Base-by-base conservation (phyloP, 2,888 invertebrate species). In the Thymelicus acteon region DNA sequence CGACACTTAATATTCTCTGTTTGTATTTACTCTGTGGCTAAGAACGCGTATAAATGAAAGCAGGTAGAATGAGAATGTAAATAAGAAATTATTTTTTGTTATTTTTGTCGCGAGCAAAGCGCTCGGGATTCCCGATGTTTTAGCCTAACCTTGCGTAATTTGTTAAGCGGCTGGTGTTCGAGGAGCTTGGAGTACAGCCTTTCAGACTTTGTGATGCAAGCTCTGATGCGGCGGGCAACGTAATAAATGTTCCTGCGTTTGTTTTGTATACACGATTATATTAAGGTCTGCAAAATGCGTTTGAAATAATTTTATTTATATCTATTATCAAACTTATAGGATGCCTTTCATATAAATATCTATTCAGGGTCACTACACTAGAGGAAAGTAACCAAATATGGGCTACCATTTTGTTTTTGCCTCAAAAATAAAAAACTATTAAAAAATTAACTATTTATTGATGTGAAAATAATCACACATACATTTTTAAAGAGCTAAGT, bases 1-100 rank as follows among this genome's bases (percentile, higher is more conserved):
- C 10, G 15, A 54, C 54, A 24, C 24, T 44, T 44, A 5, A 12
- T 24, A 54, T 7, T 24, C 68, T 69, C 68, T 69, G 39, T n/a
- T 13, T 48, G 57, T n/a, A 24, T 47, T 63, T 63, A 49, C 57
- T 69, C 69, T 69, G 63, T 63, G 62, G 37, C 63, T 57, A 68
- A 68, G 63, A 48, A 58, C 63, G 63, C 63, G 63, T 58, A 40
- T 47, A 68, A 68, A 69, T 63, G 48, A 58, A 69, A 69, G 69
- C 69, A 63, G 58, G 57, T 63, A 69, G 69, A 69, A 62, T 69
- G 69, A 62, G 68, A 69, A 69, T 62, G 68, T 69, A 69, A 63
- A 69, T 57, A 69, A 69, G 68, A 47, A 60, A 62, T 48, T 63
- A 57, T 69, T 69, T 54, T 69, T 69, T 69, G 62, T 69, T 69